Evolutionary conservation across 2,888 invertebrate species (phyloP), one percentile per base, ranked within the genome.

Genomic region (Gastracanthus pulcherrimus): DNA sequence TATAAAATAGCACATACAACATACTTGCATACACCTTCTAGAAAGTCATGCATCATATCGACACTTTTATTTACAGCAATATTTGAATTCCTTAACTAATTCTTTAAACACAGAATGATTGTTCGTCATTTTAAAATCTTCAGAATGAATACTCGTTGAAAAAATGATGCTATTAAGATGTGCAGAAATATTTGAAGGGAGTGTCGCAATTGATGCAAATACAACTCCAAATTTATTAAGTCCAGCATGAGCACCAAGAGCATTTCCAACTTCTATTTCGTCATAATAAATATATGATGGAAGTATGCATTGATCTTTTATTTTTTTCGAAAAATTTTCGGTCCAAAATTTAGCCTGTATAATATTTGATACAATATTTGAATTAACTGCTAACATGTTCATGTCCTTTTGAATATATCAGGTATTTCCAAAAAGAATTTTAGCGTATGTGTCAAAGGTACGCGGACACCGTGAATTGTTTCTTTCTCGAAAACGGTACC

Each of bases 201-300:
- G 51, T 6, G 16, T 6, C 16, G 66, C 51, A 41, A 66, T 76
- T 13, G 51, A 31, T 16, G 66, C 66, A 76, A 66, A 76, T 3
- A 76, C 48, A 9, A 23, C 51, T 1, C 66, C 76, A n/a, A 76
- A 76, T 76, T 76, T 66, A 34, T 76, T 76, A 4, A 34, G 41
- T 7, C 76, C 76, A 9, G 66, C 76, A 31, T 76, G 76, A 13
- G 48, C 48, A 45, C 76, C 76, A 13, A 76, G 51, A n/a, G 76
- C 48, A 36, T 76, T 76, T 31, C 74, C 62, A 5, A 58, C 60
- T 58, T 74, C 74, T 4, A 62, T 34, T 23, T 74, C 74, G 13
- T 74, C 76, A 5, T 29, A 66, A 66, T 29, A 66, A n/a, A 76
- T 11, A 66, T 41, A 76, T 16, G 66, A 36, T 9, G 76, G 66